Evolutionary conservation across 2,113 vertebrate genomes (phyloP).

Genomic region (Todiramphus saurophagus): DNA sequence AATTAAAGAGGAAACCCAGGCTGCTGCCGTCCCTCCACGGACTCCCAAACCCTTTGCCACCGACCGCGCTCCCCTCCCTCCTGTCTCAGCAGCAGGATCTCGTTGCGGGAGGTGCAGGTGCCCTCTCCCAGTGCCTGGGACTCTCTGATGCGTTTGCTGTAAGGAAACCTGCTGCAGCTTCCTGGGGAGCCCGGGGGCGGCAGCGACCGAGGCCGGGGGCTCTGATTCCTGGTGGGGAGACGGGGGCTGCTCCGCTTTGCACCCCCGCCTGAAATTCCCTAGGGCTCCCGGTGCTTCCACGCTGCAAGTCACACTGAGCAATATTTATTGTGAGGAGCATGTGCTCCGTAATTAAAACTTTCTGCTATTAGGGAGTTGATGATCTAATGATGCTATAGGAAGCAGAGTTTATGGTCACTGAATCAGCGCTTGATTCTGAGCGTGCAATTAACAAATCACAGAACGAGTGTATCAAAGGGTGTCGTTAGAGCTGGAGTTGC

Average conservation of each 20-base stretch:
- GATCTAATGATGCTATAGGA: not conserved
- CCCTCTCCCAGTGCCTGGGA: no score
- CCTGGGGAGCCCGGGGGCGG: not conserved
- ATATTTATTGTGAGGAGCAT: not conserved
- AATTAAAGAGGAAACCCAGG: no score
- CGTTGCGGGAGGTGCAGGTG: no score
- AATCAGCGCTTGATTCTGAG: not conserved
- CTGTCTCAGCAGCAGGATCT: not conserved
- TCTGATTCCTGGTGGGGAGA: fast-evolving
- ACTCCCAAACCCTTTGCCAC: not conserved
- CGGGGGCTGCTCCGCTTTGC: fast-evolving
- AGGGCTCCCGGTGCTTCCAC: not conserved
- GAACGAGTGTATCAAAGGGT: not conserved
- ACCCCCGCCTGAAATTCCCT: not conserved
- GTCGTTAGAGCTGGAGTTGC: not conserved
- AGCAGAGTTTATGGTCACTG: not conserved
- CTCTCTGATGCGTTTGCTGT: not conserved
- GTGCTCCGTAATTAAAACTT: not conserved
- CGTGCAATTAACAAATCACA: not conserved
- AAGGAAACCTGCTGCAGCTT: not conserved
- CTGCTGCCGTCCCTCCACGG: not conserved
- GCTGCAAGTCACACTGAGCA: not conserved
- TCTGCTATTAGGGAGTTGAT: not conserved
- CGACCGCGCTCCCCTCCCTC: fast-evolving
- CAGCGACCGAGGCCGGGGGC: not conserved